Base-by-base conservation (phyloP, 2,888 invertebrate species). In the Aleiodes testaceus region DNA sequence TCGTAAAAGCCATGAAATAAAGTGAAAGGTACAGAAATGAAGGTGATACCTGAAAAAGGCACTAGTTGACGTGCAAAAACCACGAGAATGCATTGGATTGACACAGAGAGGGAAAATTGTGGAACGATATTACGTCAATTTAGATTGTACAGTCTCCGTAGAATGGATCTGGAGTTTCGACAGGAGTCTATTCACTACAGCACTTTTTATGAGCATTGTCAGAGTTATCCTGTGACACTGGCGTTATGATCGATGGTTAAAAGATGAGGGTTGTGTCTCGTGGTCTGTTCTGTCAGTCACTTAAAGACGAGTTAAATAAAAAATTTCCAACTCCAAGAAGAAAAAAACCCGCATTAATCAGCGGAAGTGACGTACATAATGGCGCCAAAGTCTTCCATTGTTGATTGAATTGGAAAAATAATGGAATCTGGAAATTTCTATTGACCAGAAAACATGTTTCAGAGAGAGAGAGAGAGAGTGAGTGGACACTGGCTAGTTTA, bases 211-310 rank as follows among this genome's bases (percentile, higher is more conserved):
- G 7, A 45, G 45, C 45, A 45, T 63, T 63, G 63, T 63, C 45
- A 20, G 16, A 42, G 22, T 59, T 63, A 45, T 42, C 18, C 20
- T 5, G 44, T 42, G 20, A 14, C 42, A 14, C 11, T 20, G 22
- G n/a, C 20, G 20, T 5, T 7, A 72, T 72, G 72, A 72, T 72
- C 45, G 72, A 72, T 72, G 53, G 18, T 20, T 14, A 63, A 67
- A 64, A 67, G 47, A 72, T 72, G 67, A 68, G 67, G 72, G 67
- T 72, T 67, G 67, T 36, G 36, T 36, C 36, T 67, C 55, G 66
- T 72, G 67, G 72, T 68, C 45, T 64, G 64, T 68, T 20, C 64
- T 68, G 72, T 72, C 72, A 72, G 45, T 72, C 72, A 72, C 45
- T 53, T 53, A 22, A 36, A 70, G 44, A 55, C 14, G 26, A 18